phyloP scores from a whole-genome alignment of 2,888 invertebrate species.

The Chaitophorus viminalis region DNA sequence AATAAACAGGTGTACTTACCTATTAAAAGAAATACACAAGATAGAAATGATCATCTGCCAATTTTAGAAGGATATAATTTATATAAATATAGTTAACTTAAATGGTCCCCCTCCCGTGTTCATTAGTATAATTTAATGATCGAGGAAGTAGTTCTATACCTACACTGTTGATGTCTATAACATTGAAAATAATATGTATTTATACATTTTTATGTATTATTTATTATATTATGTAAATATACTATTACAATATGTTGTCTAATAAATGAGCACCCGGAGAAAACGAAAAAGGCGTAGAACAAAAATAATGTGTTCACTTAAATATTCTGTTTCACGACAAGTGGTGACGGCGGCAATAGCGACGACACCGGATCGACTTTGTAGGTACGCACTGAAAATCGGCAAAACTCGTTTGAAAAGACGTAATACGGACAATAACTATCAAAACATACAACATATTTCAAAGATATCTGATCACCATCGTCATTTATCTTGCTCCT shows the following conservation, averaged over 20 bases:
- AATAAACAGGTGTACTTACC: no score
- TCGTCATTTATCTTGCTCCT: conserved; percentile 32
- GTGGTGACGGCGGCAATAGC: background rate
- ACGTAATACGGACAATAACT: conserved; percentile 35
- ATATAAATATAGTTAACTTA: background rate
- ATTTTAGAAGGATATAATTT: background rate
- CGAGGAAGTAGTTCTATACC: background rate
- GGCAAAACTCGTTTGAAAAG: conserved; percentile 39
- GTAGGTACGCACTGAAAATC: conserved; percentile 24
- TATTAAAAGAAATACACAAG: background rate
- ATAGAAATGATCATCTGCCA: background rate
- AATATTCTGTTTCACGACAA: background rate
- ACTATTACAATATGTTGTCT: background rate
- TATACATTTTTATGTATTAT: no score
- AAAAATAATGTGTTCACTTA: background rate
- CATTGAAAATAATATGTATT: background rate
- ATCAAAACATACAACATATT: conserved; percentile 41
- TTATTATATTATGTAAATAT: background rate
- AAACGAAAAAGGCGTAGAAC: background rate
- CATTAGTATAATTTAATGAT: background rate
- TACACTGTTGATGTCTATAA: background rate
- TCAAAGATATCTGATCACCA: conserved; percentile 33
- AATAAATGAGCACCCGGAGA: background rate
- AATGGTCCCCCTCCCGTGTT: background rate
- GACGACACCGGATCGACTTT: background rate